A percentile compares a stretch with the other conserved stretches of the same genome.
phyloP scores from a whole-genome alignment of 2,113 vertebrate genomes.

The Phycodurus eques region DNA sequence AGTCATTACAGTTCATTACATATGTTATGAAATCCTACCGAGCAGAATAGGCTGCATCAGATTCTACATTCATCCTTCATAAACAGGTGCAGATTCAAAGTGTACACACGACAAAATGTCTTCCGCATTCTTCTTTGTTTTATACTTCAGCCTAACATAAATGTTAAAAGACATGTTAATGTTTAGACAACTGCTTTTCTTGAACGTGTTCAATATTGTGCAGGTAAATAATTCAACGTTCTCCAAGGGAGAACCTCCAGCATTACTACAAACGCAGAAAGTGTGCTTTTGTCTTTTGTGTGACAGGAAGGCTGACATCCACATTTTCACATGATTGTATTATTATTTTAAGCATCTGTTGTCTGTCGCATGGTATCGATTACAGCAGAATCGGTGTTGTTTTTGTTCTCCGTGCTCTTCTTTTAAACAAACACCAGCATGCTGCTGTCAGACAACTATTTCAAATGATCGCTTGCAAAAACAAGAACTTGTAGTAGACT shows the following conservation, averaged over 20 bases:
- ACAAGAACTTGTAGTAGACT: background rate
- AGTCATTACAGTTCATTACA: too few relatives aligned
- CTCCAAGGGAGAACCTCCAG: background rate
- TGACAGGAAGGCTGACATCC: background rate
- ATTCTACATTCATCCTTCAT: too few relatives aligned
- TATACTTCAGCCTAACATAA: background rate
- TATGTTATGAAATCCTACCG: too few relatives aligned
- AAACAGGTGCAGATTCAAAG: too few relatives aligned
- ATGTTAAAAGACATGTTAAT: background rate
- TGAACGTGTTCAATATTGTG: background rate
- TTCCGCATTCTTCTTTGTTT: too few relatives aligned
- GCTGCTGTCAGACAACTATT: background rate
- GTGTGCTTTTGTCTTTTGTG: background rate
- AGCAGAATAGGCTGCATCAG: too few relatives aligned
- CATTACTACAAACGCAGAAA: background rate
- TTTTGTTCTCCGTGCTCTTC: background rate
- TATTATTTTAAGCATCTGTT: background rate
- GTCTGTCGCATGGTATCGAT: background rate
- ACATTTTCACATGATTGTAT: background rate
- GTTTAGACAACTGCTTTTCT: background rate
- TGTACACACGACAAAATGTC: too few relatives aligned
- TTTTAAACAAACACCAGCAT: background rate
- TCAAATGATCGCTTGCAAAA: background rate
- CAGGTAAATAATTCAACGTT: background rate
- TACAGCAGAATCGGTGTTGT: background rate